Base-by-base conservation (phyloP, 2,797 vertebrate species). In the Etheostoma perlongum region DNA sequence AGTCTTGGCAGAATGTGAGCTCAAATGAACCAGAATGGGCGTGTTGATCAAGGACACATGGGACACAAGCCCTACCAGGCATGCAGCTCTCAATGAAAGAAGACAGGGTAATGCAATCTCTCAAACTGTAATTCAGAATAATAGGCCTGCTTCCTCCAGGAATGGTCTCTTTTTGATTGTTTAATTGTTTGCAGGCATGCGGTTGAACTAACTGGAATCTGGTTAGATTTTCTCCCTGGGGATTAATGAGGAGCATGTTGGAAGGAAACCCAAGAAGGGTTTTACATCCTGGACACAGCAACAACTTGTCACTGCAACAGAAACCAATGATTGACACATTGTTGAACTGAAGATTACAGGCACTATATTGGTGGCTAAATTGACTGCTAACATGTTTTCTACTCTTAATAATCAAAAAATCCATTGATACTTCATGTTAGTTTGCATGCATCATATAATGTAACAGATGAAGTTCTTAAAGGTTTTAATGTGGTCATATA, bases 161-260 rank as follows among this genome's bases (percentile, higher is more conserved):
- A 90, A 88, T 64, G 78, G 57, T 63, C 11, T 77, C 69, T 79
- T 73, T 93, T 84, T 92, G 84, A 93, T 93, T 88, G 90, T 88
- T 89, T 93, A 92, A 95, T 92, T 78, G 85, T 86, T 94, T 89
- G 83, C 93, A 95, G 94, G 88, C 87, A 68, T 83, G 76, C 33
- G 65, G 83, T 67, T 62, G 83, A 92, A 89, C 78, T 82, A 74
- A 86, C 67, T 83, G 75, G 80, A 89, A 83, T 88, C 77, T 74
- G 81, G 80, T 88, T 78, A 60, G 78, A 86, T 78, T 73, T 74
- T 64, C 62, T 79, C 86, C 65, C 62, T 2, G 13, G 70, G 72
- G 52, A 86, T 87, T 85, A 91, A 85, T 48, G 63, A 79, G 81
- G 75, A 83, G 78, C 85, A 86, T 2, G 52, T 82, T 85, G 76